These are phyloP conservation scores for Lithodes maja DNA, from an alignment of 2,888 invertebrate genomes.

Conservation along the genomic window DNA sequence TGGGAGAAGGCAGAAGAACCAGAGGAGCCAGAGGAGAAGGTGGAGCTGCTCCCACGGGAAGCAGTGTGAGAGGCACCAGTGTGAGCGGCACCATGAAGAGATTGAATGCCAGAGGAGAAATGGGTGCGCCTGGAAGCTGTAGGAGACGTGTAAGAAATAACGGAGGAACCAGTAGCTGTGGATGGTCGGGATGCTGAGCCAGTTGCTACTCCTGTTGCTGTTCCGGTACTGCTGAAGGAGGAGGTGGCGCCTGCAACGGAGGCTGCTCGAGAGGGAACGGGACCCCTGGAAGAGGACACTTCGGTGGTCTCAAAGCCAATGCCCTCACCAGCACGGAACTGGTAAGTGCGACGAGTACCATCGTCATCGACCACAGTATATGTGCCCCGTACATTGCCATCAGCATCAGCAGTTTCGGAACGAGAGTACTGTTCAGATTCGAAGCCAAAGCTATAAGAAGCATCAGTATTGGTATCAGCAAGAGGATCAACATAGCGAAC, in stretches of 20 bases:
- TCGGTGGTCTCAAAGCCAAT: slow-evolving; percentile 65
- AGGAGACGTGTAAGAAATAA: neutral
- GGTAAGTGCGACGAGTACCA: slow-evolving; percentile 53
- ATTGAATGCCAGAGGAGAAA: neutral
- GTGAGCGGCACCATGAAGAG: neutral
- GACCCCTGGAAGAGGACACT: slow-evolving; percentile 48
- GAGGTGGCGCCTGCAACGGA: neutral
- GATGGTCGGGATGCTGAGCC: neutral
- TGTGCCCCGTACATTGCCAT: slow-evolving; percentile 67
- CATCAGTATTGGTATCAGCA: slow-evolving; percentile 62
- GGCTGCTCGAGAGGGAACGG: slow-evolving; percentile 27
- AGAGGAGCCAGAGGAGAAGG: neutral
- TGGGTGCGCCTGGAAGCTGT: neutral
- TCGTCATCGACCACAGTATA: slow-evolving; percentile 64
- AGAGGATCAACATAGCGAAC: slow-evolving; percentile 58
- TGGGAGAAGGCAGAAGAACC: neutral
- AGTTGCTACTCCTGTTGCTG: neutral
- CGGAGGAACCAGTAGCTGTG: neutral
- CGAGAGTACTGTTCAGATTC: slow-evolving; percentile 69
- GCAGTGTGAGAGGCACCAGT: neutral
- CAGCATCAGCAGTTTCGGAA: slow-evolving; percentile 68
- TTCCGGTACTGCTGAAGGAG: neutral
- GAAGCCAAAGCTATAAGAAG: slow-evolving; percentile 67
- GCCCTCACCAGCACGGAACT: slow-evolving; percentile 60
- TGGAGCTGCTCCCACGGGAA: neutral